These are phyloP conservation scores for Sarcophaga carnaria DNA, from an alignment of 2,888 invertebrate genomes.

Conservation along the genomic window DNA sequence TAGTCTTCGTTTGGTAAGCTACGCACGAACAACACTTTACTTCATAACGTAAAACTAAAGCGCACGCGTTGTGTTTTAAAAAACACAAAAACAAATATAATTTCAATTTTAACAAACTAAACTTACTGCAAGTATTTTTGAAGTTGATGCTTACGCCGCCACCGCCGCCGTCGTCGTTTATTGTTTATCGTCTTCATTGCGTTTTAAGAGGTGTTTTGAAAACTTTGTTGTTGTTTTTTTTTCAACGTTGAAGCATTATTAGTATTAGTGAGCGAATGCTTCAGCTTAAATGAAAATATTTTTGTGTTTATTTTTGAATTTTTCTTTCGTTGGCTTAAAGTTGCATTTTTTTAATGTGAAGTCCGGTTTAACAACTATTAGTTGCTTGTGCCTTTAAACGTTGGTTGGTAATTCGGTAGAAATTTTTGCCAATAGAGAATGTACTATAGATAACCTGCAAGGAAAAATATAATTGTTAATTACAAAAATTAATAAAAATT, in stretches of 20 bases:
- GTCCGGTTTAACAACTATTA: slow-evolving; percentile 62
- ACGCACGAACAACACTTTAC: slow-evolving; percentile 65
- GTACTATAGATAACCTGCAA: too few species aligned
- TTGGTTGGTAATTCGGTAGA: slow-evolving; percentile 58
- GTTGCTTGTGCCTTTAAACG: slow-evolving; percentile 51
- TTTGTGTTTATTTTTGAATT: slow-evolving; percentile 14
- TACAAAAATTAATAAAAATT: background rate
- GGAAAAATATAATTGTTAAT: background rate
- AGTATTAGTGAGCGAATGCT: background rate
- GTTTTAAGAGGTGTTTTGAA: slow-evolving; percentile 49
- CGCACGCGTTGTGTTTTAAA: slow-evolving; percentile 56
- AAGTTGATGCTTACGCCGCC: too few species aligned
- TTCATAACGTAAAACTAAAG: slow-evolving; percentile 25
- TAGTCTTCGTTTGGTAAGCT: slow-evolving; percentile 68
- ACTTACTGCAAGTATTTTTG: too few species aligned
- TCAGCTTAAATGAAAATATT: background rate
- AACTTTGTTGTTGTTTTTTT: slow-evolving; percentile 19
- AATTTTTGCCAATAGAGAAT: slow-evolving; percentile 11
- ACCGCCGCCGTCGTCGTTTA: too few species aligned
- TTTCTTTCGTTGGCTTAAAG: slow-evolving; percentile 33
- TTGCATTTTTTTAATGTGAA: slow-evolving; percentile 52
- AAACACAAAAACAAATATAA: slow-evolving; percentile 5
- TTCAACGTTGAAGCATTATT: background rate
- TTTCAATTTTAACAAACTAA: background rate
- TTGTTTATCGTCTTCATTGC: background rate